A percentile compares a stretch with the other conserved stretches of the same genome.
These are phyloP conservation scores for Eristalis arbustorum DNA, from an alignment of 2,888 invertebrate genomes.

Conservation along the genomic window DNA sequence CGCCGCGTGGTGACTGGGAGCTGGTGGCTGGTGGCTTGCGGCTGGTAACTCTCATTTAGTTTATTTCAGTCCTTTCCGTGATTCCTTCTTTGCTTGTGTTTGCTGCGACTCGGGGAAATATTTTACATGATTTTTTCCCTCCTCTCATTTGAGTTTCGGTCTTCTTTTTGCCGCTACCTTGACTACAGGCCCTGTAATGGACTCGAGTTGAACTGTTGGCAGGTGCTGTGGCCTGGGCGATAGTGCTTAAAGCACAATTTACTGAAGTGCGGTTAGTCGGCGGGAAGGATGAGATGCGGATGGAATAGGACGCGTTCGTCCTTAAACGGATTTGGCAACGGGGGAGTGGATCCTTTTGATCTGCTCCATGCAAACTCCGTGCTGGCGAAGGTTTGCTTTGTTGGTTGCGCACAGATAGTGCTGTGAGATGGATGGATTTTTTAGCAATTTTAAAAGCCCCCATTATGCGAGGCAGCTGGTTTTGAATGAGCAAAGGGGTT, in stretches of 20 bases:
- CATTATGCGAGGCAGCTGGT: not conserved
- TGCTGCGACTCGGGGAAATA: slow-evolving; percentile 15
- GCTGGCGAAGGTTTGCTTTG: slow-evolving; percentile 54
- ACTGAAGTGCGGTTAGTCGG: slow-evolving; percentile 52
- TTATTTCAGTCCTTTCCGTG: not conserved
- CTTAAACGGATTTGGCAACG: not conserved
- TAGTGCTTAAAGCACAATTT: slow-evolving; percentile 67
- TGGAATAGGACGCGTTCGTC: slow-evolving; percentile 4
- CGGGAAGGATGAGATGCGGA: not conserved
- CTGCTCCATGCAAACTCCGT: slow-evolving; percentile 37
- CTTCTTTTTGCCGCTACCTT: slow-evolving; percentile 1
- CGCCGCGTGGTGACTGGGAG: slow-evolving; percentile 1
- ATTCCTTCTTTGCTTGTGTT: not conserved
- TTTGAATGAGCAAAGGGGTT: not conserved
- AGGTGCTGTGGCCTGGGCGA: slow-evolving; percentile 51
- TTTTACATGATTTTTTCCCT: slow-evolving; percentile 39
- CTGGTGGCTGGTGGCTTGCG: not conserved
- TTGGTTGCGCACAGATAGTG: slow-evolving; percentile 23
- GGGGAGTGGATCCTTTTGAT: slow-evolving; percentile 41
- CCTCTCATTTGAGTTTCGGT: not conserved
- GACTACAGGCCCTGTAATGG: slow-evolving; percentile 42
- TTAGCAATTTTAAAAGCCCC: slow-evolving; percentile 4
- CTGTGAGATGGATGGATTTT: slow-evolving; percentile 7
- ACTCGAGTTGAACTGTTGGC: slow-evolving; percentile 51
- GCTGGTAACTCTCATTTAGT: slow-evolving; percentile 9